Evolutionary conservation across 2,888 invertebrate species (phyloP).

Genomic region (Chymomyza procnemis): DNA sequence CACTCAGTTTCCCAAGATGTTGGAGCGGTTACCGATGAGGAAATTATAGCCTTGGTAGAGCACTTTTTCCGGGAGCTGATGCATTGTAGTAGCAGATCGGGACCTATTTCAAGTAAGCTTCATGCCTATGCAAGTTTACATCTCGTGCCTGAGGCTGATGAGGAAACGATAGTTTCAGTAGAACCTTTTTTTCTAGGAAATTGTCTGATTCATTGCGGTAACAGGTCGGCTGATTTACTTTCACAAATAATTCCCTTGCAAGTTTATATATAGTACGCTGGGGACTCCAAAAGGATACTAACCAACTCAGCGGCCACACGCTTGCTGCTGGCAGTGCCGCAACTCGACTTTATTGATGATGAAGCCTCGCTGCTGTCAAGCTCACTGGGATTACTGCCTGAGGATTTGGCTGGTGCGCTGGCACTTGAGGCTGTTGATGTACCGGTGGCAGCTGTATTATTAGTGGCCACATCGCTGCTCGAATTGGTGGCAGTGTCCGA

Average conservation of each 20-base stretch:
- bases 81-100: too few relatives aligned
- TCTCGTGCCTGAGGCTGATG: too few relatives aligned
- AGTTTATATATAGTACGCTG: not conserved
- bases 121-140: too few relatives aligned
- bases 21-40: too few relatives aligned
- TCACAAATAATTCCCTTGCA: not conserved
- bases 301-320: conserved; percentile 31
- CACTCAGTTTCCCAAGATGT: too few relatives aligned
- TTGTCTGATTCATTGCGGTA: too few relatives aligned
- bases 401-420: conserved; percentile 32
- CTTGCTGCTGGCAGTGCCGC: conserved; percentile 8
- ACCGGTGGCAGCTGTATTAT: conserved; percentile 29
- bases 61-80: too few relatives aligned
- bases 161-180: too few relatives aligned
- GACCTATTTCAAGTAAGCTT: too few relatives aligned
- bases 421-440: not conserved
- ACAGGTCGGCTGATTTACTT: too few relatives aligned
- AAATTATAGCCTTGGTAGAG: too few relatives aligned
- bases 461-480: conserved; percentile 36
- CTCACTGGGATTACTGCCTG: conserved; percentile 39
- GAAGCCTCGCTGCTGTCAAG: conserved; percentile 38
- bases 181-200: too few relatives aligned
- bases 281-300: not conserved
- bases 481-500: conserved; percentile 69
- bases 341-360: conserved; percentile 32